Evolutionary conservation across 2,888 invertebrate genomes (phyloP).

Genomic region (Stenoptilia bipunctidactyla): DNA sequence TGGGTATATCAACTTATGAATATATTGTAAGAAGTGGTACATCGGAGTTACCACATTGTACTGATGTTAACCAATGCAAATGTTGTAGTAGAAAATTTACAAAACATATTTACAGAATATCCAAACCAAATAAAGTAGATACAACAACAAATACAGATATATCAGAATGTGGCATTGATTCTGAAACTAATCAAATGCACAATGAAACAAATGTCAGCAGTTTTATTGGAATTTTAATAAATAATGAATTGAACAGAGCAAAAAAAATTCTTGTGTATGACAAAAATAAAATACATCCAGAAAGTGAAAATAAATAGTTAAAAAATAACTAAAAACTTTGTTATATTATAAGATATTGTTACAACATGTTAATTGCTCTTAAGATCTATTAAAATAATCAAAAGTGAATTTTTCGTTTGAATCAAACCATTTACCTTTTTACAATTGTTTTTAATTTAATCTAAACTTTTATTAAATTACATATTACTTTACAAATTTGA

Average conservation of each 20-base stretch:
- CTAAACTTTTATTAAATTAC: no score
- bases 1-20: slow-evolving; percentile 92
- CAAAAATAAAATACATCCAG: slow-evolving; percentile 54
- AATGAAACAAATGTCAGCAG: slow-evolving; percentile 28
- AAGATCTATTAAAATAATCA: no score
- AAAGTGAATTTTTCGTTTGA: no score
- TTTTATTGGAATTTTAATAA: slow-evolving; percentile 41
- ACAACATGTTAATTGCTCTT: slow-evolving; percentile 3
- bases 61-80: slow-evolving; percentile 16
- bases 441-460: no score
- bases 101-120: slow-evolving; percentile 13
- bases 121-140: slow-evolving; percentile 19
- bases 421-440: no score
- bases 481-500: no score
- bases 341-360: background rate
- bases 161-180: background rate
- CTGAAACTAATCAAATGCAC: slow-evolving; percentile 12
- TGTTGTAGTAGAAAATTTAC: slow-evolving; percentile 26
- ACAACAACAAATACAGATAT: slow-evolving; percentile 10
- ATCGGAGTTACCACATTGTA: slow-evolving; percentile 21
- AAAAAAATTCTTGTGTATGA: slow-evolving; percentile 41
- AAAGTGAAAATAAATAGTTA: slow-evolving; percentile 21
- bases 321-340: slow-evolving; percentile 15
- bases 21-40: slow-evolving; percentile 73
- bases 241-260: slow-evolving; percentile 42